Conservation (phyloP, 2,797 vertebrate genomes). For the Pangasius mekongensis region DNA sequence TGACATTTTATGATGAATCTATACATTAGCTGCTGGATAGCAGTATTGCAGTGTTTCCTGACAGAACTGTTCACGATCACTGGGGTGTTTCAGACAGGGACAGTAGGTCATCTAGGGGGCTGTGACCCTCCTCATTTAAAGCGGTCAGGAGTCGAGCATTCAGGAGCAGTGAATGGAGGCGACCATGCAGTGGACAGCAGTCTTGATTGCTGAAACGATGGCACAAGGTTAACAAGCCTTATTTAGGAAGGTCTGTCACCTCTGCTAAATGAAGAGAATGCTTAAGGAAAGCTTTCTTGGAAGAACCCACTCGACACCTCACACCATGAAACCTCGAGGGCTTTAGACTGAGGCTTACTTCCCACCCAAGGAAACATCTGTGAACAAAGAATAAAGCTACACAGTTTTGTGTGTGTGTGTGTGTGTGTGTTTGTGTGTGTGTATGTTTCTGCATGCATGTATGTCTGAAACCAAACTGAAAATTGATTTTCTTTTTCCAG, state of each 20-base stretch:
- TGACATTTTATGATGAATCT: conserved; percentile 56
- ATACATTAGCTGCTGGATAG: conserved; percentile 57
- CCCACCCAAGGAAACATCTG: conserved; percentile 62
- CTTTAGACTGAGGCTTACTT: conserved; percentile 65
- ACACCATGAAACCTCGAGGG: conserved; percentile 62
- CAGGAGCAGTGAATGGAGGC: conserved; percentile 74
- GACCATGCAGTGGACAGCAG: conserved; percentile 74
- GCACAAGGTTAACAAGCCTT: conserved; percentile 71
- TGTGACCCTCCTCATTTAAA: conserved; percentile 72
- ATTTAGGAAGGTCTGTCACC: conserved; percentile 74
- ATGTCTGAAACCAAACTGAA: background rate
- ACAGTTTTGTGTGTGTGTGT: conserved; percentile 14
- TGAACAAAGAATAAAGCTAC: conserved; percentile 56
- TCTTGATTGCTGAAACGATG: conserved; percentile 65
- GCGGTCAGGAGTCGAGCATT: conserved; percentile 58
- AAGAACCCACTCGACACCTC: conserved; percentile 55
- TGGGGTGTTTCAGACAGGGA: conserved; percentile 53
- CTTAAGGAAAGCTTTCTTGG: conserved; percentile 61
- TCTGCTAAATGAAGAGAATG: conserved; percentile 59
- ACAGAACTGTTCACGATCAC: conserved; percentile 61
- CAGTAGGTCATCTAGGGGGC: conserved; percentile 69
- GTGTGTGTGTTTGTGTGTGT: conserved; percentile 21
- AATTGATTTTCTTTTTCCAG: too few relatives aligned
- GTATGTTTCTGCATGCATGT: background rate
- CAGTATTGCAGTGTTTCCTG: conserved; percentile 52